Evolutionary conservation across 2,888 invertebrate genomes (phyloP), one percentile per base, ranked within the genome.

Genomic region (Fissipunctia ypsillon): DNA sequence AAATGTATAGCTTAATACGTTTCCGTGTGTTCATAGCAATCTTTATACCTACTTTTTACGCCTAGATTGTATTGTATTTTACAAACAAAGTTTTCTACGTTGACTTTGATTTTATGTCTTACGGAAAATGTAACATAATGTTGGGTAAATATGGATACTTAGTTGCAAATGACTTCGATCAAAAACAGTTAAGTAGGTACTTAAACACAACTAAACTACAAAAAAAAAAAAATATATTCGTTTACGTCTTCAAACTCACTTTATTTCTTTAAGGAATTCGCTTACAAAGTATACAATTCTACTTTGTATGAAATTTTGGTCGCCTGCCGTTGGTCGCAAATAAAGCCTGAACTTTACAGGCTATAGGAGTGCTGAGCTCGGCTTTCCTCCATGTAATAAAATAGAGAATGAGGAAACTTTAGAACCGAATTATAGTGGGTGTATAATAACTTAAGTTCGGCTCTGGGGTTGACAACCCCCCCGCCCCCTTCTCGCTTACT

Each of bases 271-370:
- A 69, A 43, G n/a, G 41, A 48, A 31, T 43, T 35, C 19, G 56
- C 38, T 69, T 41, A 67, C 83, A 78, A 57, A 69, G 73, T 78
- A 68, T 65, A 59, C 60, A 70, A 68, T 60, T 68, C 60, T 73
- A 78, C 73, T 78, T 73, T 78, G 79, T 81, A 59, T 68, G 57
- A 59, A 83, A 83, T 80, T 82, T 73, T 48, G 69, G 60, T 61
- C 59, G 56, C 43, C 43, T 56, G 25, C 52, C 77, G 48, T 28
- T 52, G 54, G 66, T 35, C 48, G 41, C 38, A 52, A 69, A 83
- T 78, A 81, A 70, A 83, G 59, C 65, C 57, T 57, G 56, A 66
- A 73, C 56, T 81, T 78, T 78, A 83, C 80, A 82, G 78, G 65
- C 70, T 65, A 54, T 70, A 67, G 69, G 52, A 71, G 50, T 54